These are phyloP conservation scores for Oligia latruncula DNA, from an alignment of 2,888 invertebrate genomes.

Conservation along the genomic window DNA sequence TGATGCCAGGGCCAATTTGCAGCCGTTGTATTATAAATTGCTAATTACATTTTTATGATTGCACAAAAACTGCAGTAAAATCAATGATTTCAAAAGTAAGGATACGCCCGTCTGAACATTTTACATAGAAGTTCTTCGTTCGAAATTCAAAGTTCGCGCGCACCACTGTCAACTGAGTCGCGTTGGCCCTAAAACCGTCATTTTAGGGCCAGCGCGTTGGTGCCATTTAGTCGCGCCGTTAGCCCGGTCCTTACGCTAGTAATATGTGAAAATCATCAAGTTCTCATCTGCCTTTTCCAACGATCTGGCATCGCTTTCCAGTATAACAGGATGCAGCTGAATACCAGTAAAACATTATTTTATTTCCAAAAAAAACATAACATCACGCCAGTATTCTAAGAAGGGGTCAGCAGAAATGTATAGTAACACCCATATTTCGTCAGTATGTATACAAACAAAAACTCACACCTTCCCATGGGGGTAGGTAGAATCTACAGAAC, in stretches of 20 bases:
- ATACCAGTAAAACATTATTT: not conserved
- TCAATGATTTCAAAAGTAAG: too few species aligned
- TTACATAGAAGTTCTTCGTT: too few species aligned
- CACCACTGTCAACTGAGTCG: too few species aligned
- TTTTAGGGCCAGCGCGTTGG: too few species aligned
- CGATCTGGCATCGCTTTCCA: not conserved
- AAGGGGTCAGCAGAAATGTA: not conserved
- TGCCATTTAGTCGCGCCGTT: too few species aligned
- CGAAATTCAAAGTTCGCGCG: too few species aligned
- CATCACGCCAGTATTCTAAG: not conserved
- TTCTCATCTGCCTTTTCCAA: not conserved
- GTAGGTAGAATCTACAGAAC: not conserved
- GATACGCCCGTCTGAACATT: too few species aligned
- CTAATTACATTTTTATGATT: not conserved
- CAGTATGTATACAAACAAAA: too few species aligned
- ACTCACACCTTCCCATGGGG: not conserved
- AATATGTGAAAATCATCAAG: not conserved
- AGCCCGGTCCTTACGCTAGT: too few species aligned
- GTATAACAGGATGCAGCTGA: not conserved
- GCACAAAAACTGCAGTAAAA: not conserved
- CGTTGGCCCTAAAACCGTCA: too few species aligned
- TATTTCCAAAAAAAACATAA: not conserved
- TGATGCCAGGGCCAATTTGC: not conserved
- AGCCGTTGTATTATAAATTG: not conserved
- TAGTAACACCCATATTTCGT: too few species aligned